Base-by-base conservation (phyloP, 2,888 invertebrate species). In the Copidosoma aretas region DNA sequence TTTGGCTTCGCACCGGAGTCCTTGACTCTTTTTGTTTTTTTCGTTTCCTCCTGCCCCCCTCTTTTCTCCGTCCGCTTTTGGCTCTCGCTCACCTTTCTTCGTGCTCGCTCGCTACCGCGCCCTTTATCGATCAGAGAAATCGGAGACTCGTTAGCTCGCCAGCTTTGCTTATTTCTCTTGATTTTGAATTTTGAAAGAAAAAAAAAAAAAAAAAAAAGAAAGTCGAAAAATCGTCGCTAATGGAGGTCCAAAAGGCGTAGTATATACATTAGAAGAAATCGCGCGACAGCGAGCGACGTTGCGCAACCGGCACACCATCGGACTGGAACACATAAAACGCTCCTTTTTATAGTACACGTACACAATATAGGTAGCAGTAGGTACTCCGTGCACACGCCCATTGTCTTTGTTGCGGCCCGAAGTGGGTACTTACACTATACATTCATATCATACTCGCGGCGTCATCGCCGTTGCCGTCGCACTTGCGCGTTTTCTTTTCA, bases 41-140 rank as follows among this genome's bases (percentile, higher is more conserved):
- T 19, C 52, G 52, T 41, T 41, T 24, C 60, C 56, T 60, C 39
- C n/a, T 58, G 3, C 10, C 57, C 24, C 22, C 46, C 60, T 60
- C 32, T n/a, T 57, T 70, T 67, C 49, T 22, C 43, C 67, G 46
- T 70, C 64, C 64, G 67, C 60, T 64, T 57, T 32, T 32, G 32
- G n/a, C n/a, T 57, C 54, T 14, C 32, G 32, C 32, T 32, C 32
- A 8, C 32, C 46, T 57, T 41, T 52, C 61, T 17, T 43, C 22
- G 12, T 43, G 25, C 32, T 32, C 3, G 22, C n/a, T 14, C 49
- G 46, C 17, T 8, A 8, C 19, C 22, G 12, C n/a, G 25, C 39
- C 53, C 25, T 65, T 68, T 68, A 71, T 68, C 67, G 71, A 52
- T 62, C 54, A 62, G 59, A 65, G 64, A 62, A 22, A 71, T 67